Evolutionary conservation across 2,888 invertebrate species (phyloP), one percentile per base, ranked within the genome.

Genomic region (Margaritifera margaritifera): DNA sequence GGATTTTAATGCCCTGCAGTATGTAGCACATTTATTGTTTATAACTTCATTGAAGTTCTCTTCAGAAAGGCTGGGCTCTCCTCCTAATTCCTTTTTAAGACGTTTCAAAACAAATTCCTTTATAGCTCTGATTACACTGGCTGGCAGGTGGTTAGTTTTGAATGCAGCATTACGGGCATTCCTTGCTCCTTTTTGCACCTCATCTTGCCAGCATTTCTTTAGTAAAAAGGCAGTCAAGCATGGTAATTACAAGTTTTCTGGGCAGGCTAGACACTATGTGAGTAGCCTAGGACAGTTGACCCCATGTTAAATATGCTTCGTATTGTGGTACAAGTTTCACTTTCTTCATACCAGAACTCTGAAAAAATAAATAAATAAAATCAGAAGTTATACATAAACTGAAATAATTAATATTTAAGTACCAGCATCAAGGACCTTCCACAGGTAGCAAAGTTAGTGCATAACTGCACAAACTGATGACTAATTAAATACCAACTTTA

Each of bases 1-100:
- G 53, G 31, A 19, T 19, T 66, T 66, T 27, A 66, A 25, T 31
- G 61, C 53, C 55, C 66, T 66, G 19, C 66, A 42, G 22, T 55
- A 60, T 50, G 60, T 66, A 22, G 66, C 66, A 66, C 66, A 66
- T 61, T 66, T 60, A 50, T 62, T 66, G 55, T 66, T 66, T 24
- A 66, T 66, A 25, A 66, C 51, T 50, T 66, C 66, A 66, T 66
- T 66, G 20, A 66, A 66, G 24, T n/a, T 56, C 18, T 60, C 19
- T 24, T 66, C 61, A 15, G 55, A 31, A n/a, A 66, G n/a, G n/a
- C n/a, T n/a, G n/a, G n/a, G n/a, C n/a, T n/a, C n/a, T n/a, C n/a
- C n/a, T n/a, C n/a, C n/a, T 60, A 20, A 22, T 4, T 31, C 27
- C 53, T n/a, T 59, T 22, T 53, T 66, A 31, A 59, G 60, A 8